Conservation (phyloP, 2,888 invertebrate genomes). For the Proisotoma minuta region DNA sequence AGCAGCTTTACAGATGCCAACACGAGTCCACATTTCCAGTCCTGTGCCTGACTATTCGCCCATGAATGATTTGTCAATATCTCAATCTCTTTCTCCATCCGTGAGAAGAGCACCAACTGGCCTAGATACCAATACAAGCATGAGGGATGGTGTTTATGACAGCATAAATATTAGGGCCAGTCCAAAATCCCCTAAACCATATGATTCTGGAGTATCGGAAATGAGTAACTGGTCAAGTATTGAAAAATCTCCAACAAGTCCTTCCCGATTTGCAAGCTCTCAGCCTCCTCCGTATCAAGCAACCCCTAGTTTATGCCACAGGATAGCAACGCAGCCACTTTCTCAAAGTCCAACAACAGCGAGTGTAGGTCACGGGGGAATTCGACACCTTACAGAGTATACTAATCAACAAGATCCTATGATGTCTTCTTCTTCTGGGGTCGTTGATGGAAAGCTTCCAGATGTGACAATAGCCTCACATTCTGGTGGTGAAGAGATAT, state of each 20-base stretch:
- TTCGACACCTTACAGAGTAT: conserved; percentile 8
- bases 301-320: not conserved
- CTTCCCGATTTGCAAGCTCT: conserved; percentile 36
- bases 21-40: conserved; percentile 32
- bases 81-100: conserved; percentile 11
- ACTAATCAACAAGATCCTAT: not conserved
- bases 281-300: conserved; percentile 13
- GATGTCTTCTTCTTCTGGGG: not conserved
- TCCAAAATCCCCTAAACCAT: conserved; percentile 67
- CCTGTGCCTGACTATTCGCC: conserved; percentile 41
- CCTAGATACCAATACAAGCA: conserved; percentile 18
- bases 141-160: conserved; percentile 22
- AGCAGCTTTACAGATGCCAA: conserved; percentile 30
- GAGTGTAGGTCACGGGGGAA: not conserved
- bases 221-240: conserved; percentile 75
- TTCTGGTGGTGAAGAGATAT: not conserved
- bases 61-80: conserved; percentile 41
- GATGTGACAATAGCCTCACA: conserved; percentile 39
- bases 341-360: conserved; percentile 15
- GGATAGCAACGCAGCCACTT: conserved; percentile 6
- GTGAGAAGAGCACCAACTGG: conserved; percentile 19
- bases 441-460: conserved; percentile 20
- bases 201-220: conserved; percentile 79
- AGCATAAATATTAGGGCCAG: conserved; percentile 51
- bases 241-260: conserved; percentile 73